Evolutionary conservation across 2,113 vertebrate species (phyloP).

Genomic region (Tylochromis polylepis): DNA sequence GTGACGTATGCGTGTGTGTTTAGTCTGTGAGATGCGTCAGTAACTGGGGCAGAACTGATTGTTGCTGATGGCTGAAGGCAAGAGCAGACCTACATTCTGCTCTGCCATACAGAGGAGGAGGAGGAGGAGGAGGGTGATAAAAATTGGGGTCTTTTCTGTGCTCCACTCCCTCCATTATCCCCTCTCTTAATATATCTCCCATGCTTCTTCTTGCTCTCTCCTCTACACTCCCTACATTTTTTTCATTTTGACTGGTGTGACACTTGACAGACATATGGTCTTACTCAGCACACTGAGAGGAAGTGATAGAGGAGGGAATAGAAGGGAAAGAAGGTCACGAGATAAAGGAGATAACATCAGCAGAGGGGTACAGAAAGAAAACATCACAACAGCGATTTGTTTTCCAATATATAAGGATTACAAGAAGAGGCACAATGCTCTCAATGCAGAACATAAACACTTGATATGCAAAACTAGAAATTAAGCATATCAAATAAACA

Average conservation of each 20-base stretch:
- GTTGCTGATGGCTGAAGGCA: constrained; percentile 77
- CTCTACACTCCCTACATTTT: background rate
- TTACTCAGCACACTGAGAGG: constrained; percentile 30
- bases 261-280: background rate
- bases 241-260: background rate
- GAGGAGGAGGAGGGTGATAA: background rate
- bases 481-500: background rate
- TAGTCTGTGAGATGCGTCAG: constrained; percentile 54
- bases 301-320: background rate
- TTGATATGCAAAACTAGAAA: background rate
- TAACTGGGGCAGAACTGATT: constrained; percentile 89
- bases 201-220: background rate
- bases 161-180: background rate
- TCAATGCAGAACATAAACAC: background rate
- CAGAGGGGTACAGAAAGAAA: background rate
- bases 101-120: constrained; percentile 21
- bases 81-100: constrained; percentile 76
- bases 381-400: background rate
- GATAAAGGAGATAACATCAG: background rate
- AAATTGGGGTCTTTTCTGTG: constrained; percentile 35
- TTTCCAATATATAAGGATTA: background rate
- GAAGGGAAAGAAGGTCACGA: background rate
- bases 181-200: background rate
- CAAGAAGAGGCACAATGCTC: background rate
- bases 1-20: constrained; percentile 40